phyloP scores from a whole-genome alignment of 2,113 vertebrate genomes.

The Coreoperca whiteheadi region DNA sequence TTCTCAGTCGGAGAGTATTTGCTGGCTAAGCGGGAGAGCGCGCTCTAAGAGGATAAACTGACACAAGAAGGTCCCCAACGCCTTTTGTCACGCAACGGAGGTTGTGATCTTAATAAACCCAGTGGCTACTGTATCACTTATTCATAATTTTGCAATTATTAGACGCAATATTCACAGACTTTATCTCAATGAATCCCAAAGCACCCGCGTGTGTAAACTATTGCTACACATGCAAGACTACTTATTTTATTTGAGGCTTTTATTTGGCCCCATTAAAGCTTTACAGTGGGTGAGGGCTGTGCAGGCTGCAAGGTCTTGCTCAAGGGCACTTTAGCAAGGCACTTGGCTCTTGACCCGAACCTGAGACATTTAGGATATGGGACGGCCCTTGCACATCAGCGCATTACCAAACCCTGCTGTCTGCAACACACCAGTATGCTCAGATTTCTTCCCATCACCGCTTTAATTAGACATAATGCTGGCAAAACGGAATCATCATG shows the following conservation, averaged over 20 bases:
- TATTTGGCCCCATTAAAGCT: background rate
- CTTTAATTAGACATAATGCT: background rate
- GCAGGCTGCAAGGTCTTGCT: constrained; percentile 40
- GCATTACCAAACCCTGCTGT: background rate
- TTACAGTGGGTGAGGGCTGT: background rate
- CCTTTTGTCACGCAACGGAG: constrained; percentile 83
- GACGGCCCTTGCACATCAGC: background rate
- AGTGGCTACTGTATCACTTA: constrained; percentile 46
- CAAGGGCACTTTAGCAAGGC: constrained; percentile 42
- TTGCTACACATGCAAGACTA: background rate
- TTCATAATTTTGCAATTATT: constrained; percentile 15
- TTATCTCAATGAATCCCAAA: background rate
- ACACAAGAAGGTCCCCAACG: constrained; percentile 68
- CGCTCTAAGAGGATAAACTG: constrained; percentile 82
- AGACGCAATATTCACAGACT: background rate
- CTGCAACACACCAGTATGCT: constrained; percentile 1
- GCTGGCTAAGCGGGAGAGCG: constrained; percentile 75
- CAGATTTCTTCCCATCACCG: background rate
- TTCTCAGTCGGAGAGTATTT: constrained; percentile 63
- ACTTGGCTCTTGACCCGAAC: constrained; percentile 24
- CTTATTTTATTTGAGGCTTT: background rate
- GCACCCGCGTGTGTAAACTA: background rate
- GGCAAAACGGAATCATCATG: constrained; percentile 14
- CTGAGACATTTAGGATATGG: background rate
- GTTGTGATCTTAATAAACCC: constrained; percentile 63